Conservation (phyloP, 2,888 invertebrate genomes). For the Cataglyphis cursor region DNA sequence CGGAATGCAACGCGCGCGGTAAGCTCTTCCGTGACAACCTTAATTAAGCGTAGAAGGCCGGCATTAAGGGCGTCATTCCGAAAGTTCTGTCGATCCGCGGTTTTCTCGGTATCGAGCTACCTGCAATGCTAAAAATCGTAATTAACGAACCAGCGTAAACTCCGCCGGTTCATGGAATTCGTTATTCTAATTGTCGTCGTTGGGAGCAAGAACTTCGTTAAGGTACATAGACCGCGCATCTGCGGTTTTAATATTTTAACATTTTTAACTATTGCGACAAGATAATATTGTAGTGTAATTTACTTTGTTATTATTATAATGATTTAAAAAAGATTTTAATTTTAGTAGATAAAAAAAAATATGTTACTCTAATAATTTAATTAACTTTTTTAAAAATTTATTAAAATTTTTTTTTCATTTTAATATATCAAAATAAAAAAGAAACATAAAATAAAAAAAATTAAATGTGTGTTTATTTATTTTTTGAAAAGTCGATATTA, state of each 20-base stretch:
- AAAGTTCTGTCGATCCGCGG: conserved; percentile 34
- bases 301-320: neutral
- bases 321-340: neutral
- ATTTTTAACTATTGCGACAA: neutral
- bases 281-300: conserved; percentile 3
- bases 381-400: neutral
- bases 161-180: conserved; percentile 37
- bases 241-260: conserved; percentile 31
- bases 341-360: neutral
- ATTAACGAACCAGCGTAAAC: conserved; percentile 71
- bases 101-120: conserved; percentile 59
- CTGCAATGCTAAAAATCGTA: conserved; percentile 66
- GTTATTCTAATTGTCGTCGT: conserved; percentile 70
- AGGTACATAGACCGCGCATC: conserved; percentile 16
- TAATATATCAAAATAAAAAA: neutral
- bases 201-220: conserved; percentile 69
- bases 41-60: conserved; percentile 61
- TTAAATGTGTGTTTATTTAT: neutral
- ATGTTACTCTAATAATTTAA: neutral
- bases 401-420: neutral
- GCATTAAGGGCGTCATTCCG: conserved; percentile 52
- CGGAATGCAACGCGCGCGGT: conserved; percentile 54
- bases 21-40: conserved; percentile 62
- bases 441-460: neutral
- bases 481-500: neutral